Evolutionary conservation across 1,140 invertebrate species (phyloP).

Genomic region (Caenorhabditis briggsae): DNA sequence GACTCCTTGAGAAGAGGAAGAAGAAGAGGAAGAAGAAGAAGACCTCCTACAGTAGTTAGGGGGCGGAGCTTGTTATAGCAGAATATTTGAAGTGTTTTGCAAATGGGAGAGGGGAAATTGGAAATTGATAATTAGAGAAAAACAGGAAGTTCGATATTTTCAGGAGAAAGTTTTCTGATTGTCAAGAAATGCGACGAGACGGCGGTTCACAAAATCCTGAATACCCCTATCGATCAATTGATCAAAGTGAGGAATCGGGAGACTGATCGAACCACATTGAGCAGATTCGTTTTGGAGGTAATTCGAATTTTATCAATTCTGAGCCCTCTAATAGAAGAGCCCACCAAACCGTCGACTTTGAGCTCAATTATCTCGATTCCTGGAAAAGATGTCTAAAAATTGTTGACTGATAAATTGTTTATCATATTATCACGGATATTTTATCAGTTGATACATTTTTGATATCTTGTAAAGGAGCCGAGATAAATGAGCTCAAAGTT

Average conservation of each 20-base stretch:
- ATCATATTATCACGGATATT: no score
- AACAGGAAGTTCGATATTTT: conserved; percentile 1
- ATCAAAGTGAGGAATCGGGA: neutral
- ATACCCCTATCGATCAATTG: conserved; percentile 9
- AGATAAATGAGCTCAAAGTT: no score
- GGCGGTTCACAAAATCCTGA: conserved; percentile 36
- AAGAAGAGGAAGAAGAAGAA: neutral
- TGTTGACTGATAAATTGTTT: no score
- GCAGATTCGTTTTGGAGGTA: conserved; percentile 51
- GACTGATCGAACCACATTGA: neutral
- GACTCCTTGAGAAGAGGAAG: no score
- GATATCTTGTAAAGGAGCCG: no score
- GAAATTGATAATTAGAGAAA: conserved; percentile 12
- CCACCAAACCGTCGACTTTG: neutral
- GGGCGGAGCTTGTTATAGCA: neutral
- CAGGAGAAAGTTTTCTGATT: conserved; percentile 55
- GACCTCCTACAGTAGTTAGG: neutral
- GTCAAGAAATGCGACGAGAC: conserved; percentile 17
- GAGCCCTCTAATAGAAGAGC: neutral
- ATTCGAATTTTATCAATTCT: neutral
- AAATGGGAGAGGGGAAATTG: neutral
- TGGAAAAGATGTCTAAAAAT: no score
- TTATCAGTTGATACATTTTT: no score
- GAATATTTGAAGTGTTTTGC: conserved; percentile 31
- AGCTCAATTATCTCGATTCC: no score